Conservation (phyloP, 2,113 vertebrate species). For the Brienomyrus brachyistius region DNA sequence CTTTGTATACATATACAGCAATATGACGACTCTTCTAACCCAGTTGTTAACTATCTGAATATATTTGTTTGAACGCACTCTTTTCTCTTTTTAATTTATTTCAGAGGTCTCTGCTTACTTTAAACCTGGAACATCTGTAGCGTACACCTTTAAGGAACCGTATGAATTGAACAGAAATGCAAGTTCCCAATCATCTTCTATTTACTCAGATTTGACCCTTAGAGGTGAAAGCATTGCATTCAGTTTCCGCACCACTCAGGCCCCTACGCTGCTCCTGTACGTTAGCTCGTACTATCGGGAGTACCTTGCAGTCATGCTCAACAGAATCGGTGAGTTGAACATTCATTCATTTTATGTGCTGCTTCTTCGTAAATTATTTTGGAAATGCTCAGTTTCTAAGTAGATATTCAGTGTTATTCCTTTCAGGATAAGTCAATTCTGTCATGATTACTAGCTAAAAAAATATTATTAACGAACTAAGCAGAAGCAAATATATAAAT, state of each 20-base stretch:
- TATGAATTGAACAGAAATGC: constrained; percentile 69
- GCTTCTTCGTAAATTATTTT: constrained; percentile 30
- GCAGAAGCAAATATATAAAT: not conserved
- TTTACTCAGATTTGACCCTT: constrained; percentile 73
- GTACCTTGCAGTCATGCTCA: constrained; percentile 74
- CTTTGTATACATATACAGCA: not conserved
- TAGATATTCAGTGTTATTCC: not conserved
- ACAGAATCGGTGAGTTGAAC: constrained; percentile 71
- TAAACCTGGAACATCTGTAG: constrained; percentile 67
- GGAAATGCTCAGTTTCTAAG: constrained; percentile 28
- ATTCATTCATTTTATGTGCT: constrained; percentile 11
- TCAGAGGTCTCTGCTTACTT: constrained; percentile 85
- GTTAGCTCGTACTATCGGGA: constrained; percentile 75
- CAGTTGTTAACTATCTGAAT: not conserved
- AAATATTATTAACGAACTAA: not conserved
- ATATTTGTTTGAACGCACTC: not conserved
- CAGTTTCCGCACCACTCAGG: constrained; percentile 73
- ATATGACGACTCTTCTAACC: not conserved
- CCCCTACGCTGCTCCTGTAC: constrained; percentile 74
- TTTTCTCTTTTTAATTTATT: constrained; percentile 37
- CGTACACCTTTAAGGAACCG: constrained; percentile 81
- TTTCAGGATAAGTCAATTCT: constrained; percentile 25
- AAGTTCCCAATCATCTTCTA: constrained; percentile 70
- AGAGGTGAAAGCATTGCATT: constrained; percentile 67
- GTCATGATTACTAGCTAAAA: not conserved